Evolutionary conservation across 2,888 invertebrate genomes (phyloP).

Genomic region (Thyatira batis): DNA sequence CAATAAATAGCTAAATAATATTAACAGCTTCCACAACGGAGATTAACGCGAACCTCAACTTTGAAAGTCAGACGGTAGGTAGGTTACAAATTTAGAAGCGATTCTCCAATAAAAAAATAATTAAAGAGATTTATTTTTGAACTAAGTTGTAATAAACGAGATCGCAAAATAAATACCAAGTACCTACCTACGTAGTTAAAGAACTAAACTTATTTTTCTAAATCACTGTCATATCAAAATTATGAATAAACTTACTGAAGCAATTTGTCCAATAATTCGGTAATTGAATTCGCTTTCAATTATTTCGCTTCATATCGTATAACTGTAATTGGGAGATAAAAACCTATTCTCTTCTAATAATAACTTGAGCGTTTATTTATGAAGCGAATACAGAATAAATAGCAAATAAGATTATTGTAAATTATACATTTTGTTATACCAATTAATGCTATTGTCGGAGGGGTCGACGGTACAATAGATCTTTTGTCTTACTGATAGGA

Average conservation of each 20-base stretch:
- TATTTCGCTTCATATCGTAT: not conserved
- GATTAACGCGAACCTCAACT: no score
- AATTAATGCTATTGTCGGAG: slow-evolving; percentile 42
- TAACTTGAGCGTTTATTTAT: slow-evolving; percentile 8
- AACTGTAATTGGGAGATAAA: not conserved
- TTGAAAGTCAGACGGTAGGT: no score
- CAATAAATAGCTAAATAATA: no score
- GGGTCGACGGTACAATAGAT: slow-evolving; percentile 42
- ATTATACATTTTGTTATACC: slow-evolving; percentile 46
- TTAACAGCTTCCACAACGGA: no score
- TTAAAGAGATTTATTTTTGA: no score
- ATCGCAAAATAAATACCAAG: not conserved
- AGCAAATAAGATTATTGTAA: slow-evolving; percentile 18
- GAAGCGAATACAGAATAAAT: slow-evolving; percentile 15
- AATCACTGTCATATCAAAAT: not conserved
- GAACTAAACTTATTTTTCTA: not conserved
- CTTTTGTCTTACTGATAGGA: slow-evolving; percentile 52
- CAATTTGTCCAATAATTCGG: not conserved
- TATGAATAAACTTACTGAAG: not conserved
- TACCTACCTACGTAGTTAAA: not conserved
- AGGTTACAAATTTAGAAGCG: no score
- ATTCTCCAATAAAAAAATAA: no score
- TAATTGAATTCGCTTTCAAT: not conserved
- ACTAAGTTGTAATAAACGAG: no score
- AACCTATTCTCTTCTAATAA: not conserved